Evolutionary conservation across 2,888 invertebrate genomes (phyloP).

Genomic region (Ligdia adustata): DNA sequence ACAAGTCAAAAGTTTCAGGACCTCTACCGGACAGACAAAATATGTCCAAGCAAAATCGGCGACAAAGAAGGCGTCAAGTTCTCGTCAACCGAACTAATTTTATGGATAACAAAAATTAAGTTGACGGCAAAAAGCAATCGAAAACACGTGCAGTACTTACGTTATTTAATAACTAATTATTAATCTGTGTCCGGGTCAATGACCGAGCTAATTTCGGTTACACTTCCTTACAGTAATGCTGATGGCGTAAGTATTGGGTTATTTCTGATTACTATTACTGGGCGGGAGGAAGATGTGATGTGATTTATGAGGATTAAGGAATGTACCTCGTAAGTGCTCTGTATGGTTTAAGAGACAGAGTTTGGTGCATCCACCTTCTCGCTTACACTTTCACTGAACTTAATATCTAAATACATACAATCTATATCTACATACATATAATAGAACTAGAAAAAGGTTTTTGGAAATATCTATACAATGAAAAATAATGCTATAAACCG

Average conservation of each 20-base stretch:
- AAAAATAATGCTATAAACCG: too few relatives aligned
- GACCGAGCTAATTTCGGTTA: conserved; percentile 70
- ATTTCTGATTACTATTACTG: conserved; percentile 50
- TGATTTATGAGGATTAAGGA: conserved; percentile 17
- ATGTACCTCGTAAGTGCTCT: too few relatives aligned
- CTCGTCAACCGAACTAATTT: too few relatives aligned
- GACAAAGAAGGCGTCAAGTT: not conserved
- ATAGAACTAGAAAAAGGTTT: too few relatives aligned
- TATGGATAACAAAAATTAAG: conserved; percentile 14
- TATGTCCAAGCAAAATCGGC: not conserved
- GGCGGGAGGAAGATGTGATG: conserved; percentile 8
- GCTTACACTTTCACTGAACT: too few relatives aligned
- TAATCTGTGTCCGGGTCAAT: conserved; percentile 53
- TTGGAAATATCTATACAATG: too few relatives aligned
- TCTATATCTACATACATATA: too few relatives aligned
- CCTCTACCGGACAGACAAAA: too few relatives aligned
- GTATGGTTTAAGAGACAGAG: too few relatives aligned
- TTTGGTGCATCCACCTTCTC: too few relatives aligned
- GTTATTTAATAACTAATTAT: conserved; percentile 29
- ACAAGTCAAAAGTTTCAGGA: too few relatives aligned
- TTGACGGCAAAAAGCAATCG: conserved; percentile 33
- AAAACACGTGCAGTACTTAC: conserved; percentile 56
- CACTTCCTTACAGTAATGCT: conserved; percentile 56
- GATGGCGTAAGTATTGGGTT: conserved; percentile 50
- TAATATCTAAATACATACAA: too few relatives aligned